Evolutionary conservation across 2,888 invertebrate genomes (phyloP), one percentile per base, ranked within the genome.

Genomic region (Adelphocoris suturalis): DNA sequence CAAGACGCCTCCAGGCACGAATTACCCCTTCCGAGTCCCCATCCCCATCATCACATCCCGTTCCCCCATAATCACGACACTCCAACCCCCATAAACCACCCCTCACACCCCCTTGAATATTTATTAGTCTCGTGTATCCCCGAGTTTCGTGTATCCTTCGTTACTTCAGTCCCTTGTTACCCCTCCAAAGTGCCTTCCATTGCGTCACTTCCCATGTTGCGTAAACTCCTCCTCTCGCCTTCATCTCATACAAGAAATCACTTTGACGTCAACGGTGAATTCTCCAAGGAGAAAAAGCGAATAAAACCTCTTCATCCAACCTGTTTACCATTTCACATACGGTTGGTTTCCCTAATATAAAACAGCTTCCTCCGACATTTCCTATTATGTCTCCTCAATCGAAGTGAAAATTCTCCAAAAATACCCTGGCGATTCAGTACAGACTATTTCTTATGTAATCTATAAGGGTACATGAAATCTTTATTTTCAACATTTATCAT

Each of bases 51-150:
- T 19, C 68, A 19, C 23, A 3, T 23, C 23, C 68, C 9, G 19
- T 13, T 14, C 16, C 37, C 78, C 75, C 76, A 28, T 28, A 14
- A 27, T 19, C 23, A 75, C 75, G 12, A 75, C 75, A 75, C 75
- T 37, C 75, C 75, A 52, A 11, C 14, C 52, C 13, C 52, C 12
- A 52, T 37, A 52, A 52, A 13, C 16, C 52, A 52, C 13, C 19
- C 37, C 46, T 78, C 19, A 16, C 5, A n/a, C 14, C 37, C 16
- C 46, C 57, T 61, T 85, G 85, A 85, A 85, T 85, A 85, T 85
- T 85, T 85, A 85, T 85, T 85, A 85, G 85, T 55, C 48, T 52
- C 84, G 48, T 84, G 85, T 85, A 57, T 85, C 85, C 61, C 47
- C 78, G 46, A 23, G 23, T 68, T 68, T 12, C 68, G 68, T 23